These are phyloP conservation scores for Clivina fossor DNA, from an alignment of 2,888 invertebrate species.

Conservation along the genomic window DNA sequence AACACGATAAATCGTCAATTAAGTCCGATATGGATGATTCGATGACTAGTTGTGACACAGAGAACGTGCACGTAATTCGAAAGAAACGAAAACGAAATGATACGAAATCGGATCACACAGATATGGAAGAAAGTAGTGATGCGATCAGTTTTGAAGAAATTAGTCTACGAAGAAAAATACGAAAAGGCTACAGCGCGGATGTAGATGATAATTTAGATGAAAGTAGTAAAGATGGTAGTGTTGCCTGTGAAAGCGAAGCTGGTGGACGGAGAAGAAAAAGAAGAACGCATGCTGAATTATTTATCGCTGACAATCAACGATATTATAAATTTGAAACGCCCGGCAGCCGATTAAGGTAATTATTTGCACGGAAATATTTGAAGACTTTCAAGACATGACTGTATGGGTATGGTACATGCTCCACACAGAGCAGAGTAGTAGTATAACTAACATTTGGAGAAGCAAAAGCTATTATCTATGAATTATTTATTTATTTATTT, in stretches of 20 bases:
- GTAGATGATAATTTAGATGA: conserved; percentile 20
- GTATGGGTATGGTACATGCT: too few species aligned
- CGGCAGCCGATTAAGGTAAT: conserved; percentile 49
- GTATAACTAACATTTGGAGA: too few species aligned
- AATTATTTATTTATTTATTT: too few species aligned
- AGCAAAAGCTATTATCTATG: too few species aligned
- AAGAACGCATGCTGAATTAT: conserved; percentile 60
- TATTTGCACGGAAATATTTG: too few species aligned
- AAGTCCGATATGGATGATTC: conserved; percentile 23
- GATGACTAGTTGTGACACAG: conserved; percentile 36
- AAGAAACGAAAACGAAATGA: conserved; percentile 18
- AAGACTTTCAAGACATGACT: too few species aligned
- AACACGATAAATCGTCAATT: conserved; percentile 36
- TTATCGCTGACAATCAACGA: conserved; percentile 61
- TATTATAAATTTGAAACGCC: conserved; percentile 59
- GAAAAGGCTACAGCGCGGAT: conserved; percentile 14
- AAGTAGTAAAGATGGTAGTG: conserved; percentile 36
- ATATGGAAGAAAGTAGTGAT: conserved; percentile 9
- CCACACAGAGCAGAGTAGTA: too few species aligned
- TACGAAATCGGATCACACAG: conserved; percentile 2
- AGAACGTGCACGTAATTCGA: not conserved
- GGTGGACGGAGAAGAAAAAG: conserved; percentile 46
- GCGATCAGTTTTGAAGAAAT: conserved; percentile 11
- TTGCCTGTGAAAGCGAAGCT: conserved; percentile 47
- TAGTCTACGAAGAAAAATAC: conserved; percentile 9